A percentile compares a stretch with the other conserved stretches of the same genome.
Evolutionary conservation across 2,113 vertebrate genomes (phyloP).

Genomic region (Galbula dea): DNA sequence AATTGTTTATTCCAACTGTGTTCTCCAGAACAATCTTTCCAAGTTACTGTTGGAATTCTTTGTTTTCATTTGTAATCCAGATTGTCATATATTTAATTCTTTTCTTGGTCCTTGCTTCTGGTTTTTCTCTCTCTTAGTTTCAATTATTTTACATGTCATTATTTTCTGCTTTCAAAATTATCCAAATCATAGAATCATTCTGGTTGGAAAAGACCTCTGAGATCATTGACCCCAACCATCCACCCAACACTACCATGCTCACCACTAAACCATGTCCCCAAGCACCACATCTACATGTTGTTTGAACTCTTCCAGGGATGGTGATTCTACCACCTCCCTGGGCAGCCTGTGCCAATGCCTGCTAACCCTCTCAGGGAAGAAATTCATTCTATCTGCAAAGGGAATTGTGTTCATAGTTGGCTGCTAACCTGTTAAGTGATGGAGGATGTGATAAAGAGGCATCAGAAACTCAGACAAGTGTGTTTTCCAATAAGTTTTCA

Average conservation of each 20-base stretch:
- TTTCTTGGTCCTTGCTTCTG: constrained; percentile 13
- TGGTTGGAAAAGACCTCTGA: too few species aligned
- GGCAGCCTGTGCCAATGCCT: too few species aligned
- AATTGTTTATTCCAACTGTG: neutral
- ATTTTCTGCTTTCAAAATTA: constrained; percentile 18
- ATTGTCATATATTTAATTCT: constrained; percentile 3
- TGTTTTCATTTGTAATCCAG: neutral
- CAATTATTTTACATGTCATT: neutral
- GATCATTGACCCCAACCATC: too few species aligned
- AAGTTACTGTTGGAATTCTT: neutral
- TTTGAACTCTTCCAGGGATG: too few species aligned
- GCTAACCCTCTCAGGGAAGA: too few species aligned
- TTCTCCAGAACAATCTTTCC: neutral
- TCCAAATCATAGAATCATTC: neutral
- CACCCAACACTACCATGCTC: too few species aligned
- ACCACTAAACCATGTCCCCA: too few species aligned
- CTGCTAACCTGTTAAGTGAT: neutral
- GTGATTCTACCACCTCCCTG: too few species aligned
- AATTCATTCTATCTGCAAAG: neutral
- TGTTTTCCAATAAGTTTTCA: neutral
- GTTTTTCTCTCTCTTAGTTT: neutral
- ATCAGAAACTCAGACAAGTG: neutral
- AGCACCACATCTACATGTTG: too few species aligned
- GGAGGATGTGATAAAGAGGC: neutral
- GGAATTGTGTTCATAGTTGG: neutral